Evolutionary conservation across 2,888 invertebrate genomes (phyloP).

Genomic region (Iphiclides podalirius): DNA sequence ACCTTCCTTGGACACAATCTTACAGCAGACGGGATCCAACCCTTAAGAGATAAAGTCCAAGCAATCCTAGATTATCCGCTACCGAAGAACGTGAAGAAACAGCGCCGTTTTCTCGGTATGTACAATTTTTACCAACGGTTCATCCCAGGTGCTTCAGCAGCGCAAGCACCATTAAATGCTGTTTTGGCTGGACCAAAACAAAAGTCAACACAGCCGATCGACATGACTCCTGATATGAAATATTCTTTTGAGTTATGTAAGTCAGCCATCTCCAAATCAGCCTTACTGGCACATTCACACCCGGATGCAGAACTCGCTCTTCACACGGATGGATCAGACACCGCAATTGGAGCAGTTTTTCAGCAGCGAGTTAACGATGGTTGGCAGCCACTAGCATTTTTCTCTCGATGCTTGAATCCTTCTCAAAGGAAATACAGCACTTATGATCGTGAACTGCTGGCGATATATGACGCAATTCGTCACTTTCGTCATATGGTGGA

Average conservation of each 20-base stretch:
- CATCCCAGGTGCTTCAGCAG: not conserved
- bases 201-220: not conserved
- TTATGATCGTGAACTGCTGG: not conserved
- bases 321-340: not conserved
- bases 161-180: not conserved
- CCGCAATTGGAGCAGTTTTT: not conserved
- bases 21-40: not conserved
- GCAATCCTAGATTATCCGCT: not conserved
- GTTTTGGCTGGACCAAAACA: not conserved
- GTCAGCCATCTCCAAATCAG: not conserved
- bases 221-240: not conserved
- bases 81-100: not conserved
- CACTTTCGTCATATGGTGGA: constrained; percentile 37
- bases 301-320: not conserved
- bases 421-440: not conserved
- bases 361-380: too few relatives aligned
- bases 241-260: not conserved
- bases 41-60: not conserved
- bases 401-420: not conserved
- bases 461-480: not conserved
- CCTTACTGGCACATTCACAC: not conserved
- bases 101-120: constrained; percentile 3
- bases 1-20: not conserved
- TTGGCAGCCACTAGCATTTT: not conserved
- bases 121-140: constrained; percentile 6